Conservation (phyloP, 2,113 vertebrate species). For the Microcebus griseorufus region DNA sequence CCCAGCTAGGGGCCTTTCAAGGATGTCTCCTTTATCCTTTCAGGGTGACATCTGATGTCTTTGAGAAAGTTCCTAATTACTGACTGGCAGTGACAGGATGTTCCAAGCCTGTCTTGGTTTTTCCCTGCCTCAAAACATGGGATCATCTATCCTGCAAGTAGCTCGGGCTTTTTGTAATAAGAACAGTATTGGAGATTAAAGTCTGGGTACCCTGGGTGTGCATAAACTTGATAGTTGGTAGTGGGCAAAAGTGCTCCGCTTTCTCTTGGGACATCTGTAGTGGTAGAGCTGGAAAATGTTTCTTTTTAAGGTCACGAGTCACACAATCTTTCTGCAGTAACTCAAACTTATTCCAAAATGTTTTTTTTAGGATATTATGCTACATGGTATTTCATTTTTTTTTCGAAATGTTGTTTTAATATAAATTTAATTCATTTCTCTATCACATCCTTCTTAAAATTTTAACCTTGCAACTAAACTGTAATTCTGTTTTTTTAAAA, state of each 20-base stretch:
- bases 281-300: not conserved
- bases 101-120: not conserved
- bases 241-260: not conserved
- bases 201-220: not conserved
- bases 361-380: not conserved
- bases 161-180: not conserved
- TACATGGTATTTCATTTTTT: no score
- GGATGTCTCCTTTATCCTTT: not conserved
- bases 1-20: not conserved
- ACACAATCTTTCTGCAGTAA: not conserved
- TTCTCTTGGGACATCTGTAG: not conserved
- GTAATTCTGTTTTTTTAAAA: not conserved
- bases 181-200: not conserved
- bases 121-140: not conserved
- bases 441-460: constrained; percentile 17
- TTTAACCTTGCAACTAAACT: constrained; percentile 22
- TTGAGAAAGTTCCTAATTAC: not conserved
- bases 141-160: not conserved
- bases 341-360: not conserved
- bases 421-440: not conserved
- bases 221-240: not conserved
- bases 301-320: not conserved
- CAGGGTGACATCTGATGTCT: not conserved
- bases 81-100: not conserved
- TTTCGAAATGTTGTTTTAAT: constrained; percentile 4